A percentile compares a stretch with the other conserved stretches of the same genome.
These are phyloP conservation scores for Xyrichtys novacula DNA, from an alignment of 2,797 vertebrate genomes.

Conservation along the genomic window DNA sequence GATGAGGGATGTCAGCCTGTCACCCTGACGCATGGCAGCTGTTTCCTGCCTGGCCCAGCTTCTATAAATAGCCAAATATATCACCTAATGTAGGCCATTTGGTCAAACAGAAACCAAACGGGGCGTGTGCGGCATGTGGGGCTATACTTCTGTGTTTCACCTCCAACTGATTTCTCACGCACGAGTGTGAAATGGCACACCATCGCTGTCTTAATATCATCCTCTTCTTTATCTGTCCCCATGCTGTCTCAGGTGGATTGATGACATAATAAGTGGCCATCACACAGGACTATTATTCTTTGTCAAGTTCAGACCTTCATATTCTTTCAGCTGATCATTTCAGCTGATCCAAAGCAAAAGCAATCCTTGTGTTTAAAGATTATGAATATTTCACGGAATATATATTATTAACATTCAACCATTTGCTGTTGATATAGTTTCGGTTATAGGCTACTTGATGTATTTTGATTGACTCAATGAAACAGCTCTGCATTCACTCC, in stretches of 20 bases:
- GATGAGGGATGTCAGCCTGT: conserved; percentile 82
- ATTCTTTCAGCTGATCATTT: conserved; percentile 18
- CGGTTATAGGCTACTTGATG: not conserved
- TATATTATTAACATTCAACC: no score
- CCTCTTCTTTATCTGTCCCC: conserved; percentile 20
- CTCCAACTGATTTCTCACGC: conserved; percentile 53
- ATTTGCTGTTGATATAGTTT: not conserved
- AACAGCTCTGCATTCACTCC: not conserved
- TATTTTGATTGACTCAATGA: not conserved
- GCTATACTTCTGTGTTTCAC: conserved; percentile 57
- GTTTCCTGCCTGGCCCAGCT: conserved; percentile 78
- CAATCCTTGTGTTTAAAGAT: conserved; percentile 15
- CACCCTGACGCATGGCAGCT: conserved; percentile 82
- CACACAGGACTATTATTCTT: conserved; percentile 36
- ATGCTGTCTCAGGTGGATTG: conserved; percentile 37
- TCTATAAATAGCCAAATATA: conserved; percentile 82
- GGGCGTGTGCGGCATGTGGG: conserved; percentile 53
- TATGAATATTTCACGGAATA: not conserved
- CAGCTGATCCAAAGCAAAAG: conserved; percentile 8
- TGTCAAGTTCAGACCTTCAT: conserved; percentile 29
- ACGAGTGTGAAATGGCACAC: conserved; percentile 42
- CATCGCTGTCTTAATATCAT: conserved; percentile 14
- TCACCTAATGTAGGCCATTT: conserved; percentile 83
- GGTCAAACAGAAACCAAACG: conserved; percentile 81
- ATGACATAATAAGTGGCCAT: conserved; percentile 38